Conservation (phyloP, 2,113 vertebrate species). For the Sinocyclocheilus rhinocerous region DNA sequence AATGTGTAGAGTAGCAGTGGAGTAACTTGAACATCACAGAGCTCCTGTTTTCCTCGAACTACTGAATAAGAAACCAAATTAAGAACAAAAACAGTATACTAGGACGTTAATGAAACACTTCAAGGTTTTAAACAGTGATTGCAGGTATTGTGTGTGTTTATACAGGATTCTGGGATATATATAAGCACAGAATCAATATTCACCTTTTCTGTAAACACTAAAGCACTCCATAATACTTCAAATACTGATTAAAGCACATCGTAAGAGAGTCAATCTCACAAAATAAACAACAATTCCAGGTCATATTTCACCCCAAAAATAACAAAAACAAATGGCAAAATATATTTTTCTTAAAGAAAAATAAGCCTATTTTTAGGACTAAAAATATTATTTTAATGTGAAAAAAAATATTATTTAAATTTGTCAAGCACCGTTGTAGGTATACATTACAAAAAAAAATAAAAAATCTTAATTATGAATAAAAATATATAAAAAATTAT, state of each 20-base stretch:
- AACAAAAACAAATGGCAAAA: not conserved
- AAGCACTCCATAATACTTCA: not conserved
- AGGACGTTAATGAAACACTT: not conserved
- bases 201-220: not conserved
- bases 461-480: not conserved
- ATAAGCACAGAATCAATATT: not conserved
- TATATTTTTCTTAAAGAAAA: conserved; percentile 15
- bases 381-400: not conserved
- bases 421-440: not conserved
- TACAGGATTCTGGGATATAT: not conserved
- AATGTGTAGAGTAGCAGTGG: conserved; percentile 24
- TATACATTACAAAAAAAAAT: too few relatives aligned
- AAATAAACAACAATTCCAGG: not conserved
- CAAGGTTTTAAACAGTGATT: not conserved
- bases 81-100: not conserved
- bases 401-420: not conserved
- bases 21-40: conserved; percentile 3
- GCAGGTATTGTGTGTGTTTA: not conserved
- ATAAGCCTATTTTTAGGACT: not conserved
- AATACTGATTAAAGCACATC: not conserved
- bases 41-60: conserved; percentile 6
- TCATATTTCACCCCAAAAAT: conserved; percentile 1
- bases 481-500: not conserved
- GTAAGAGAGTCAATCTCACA: not conserved
- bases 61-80: not conserved